Conservation (phyloP, 2,888 invertebrate species). For the Papilio gigon region DNA sequence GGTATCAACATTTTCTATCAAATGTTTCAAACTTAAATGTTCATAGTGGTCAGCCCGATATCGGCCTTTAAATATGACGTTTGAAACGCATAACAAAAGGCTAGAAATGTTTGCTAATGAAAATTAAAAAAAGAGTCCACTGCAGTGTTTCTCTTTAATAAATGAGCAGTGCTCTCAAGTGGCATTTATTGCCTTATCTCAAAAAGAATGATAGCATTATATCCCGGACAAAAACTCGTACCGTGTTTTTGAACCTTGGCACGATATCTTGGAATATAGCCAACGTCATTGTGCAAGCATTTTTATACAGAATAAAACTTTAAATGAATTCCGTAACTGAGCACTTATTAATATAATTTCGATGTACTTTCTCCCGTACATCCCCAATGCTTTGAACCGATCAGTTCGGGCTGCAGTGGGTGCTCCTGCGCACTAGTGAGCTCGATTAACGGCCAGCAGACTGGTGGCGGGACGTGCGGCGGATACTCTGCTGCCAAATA, state of each 20-base stretch:
- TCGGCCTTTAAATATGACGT: background rate
- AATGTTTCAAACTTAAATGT: background rate
- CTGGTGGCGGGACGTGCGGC: too few species aligned
- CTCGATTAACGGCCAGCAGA: too few species aligned
- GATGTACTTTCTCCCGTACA: too few species aligned
- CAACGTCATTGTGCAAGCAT: conserved; percentile 69
- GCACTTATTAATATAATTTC: conserved; percentile 21
- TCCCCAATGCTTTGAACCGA: too few species aligned
- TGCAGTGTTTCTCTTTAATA: conserved; percentile 70
- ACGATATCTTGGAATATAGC: conserved; percentile 72
- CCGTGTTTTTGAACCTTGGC: conserved; percentile 79
- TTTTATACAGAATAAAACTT: conserved; percentile 59
- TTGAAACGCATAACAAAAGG: conserved; percentile 57
- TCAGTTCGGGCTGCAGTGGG: too few species aligned
- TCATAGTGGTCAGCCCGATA: background rate
- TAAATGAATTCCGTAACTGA: conserved; percentile 48
- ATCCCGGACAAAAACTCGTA: conserved; percentile 67
- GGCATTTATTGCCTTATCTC: conserved; percentile 78
- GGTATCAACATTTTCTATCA: background rate
- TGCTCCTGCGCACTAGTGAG: too few species aligned
- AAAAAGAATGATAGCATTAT: conserved; percentile 74
- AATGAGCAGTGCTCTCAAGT: conserved; percentile 73
- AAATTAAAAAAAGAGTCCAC: conserved; percentile 68
- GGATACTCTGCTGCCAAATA: too few species aligned
- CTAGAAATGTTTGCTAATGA: conserved; percentile 53